phyloP scores from a whole-genome alignment of 53 echinoderm and acorn worm species.

The Echinarachnius parma region DNA sequence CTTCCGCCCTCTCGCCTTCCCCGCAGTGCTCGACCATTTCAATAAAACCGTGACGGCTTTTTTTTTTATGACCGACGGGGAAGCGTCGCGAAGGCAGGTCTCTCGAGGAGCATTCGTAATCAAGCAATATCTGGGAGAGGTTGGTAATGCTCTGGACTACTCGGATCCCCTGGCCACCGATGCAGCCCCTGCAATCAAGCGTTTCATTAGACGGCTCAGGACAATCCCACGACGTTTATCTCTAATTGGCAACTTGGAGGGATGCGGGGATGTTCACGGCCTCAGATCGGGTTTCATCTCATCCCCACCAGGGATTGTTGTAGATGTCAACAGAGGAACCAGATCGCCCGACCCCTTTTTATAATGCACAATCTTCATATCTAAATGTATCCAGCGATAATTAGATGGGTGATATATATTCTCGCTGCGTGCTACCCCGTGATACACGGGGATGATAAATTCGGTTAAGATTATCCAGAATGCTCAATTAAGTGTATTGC shows the following conservation, averaged over 20 bases:
- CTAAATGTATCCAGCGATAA: constrained; percentile 48
- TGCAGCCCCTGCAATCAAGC: constrained; percentile 39
- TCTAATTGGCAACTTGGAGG: constrained; percentile 52
- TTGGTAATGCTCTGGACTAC: constrained; percentile 41
- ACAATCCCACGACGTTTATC: constrained; percentile 50
- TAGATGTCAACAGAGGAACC: constrained; percentile 43
- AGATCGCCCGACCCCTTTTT: constrained; percentile 28
- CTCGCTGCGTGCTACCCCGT: constrained; percentile 20
- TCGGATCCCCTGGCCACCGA: constrained; percentile 43
- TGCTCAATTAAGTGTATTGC: constrained; percentile 39
- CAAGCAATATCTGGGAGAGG: constrained; percentile 44
- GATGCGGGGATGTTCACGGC: constrained; percentile 41
- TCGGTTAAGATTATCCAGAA: constrained; percentile 12
- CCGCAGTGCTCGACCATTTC: constrained; percentile 33
- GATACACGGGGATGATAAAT: constrained; percentile 43
- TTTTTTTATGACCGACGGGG: constrained; percentile 23
- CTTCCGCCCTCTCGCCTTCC: constrained; percentile 23
- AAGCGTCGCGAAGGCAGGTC: constrained; percentile 29
- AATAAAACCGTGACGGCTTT: constrained; percentile 43
- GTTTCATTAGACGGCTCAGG: constrained; percentile 26
- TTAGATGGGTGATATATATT: constrained; percentile 53
- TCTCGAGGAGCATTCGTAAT: constrained; percentile 37
- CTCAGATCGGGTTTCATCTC: constrained; percentile 39
- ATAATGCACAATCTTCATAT: constrained; percentile 37
- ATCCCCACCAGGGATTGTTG: constrained; percentile 35